These are phyloP conservation scores for Podotricha telesiphe DNA, from an alignment of 2,888 invertebrate species.

Conservation along the genomic window DNA sequence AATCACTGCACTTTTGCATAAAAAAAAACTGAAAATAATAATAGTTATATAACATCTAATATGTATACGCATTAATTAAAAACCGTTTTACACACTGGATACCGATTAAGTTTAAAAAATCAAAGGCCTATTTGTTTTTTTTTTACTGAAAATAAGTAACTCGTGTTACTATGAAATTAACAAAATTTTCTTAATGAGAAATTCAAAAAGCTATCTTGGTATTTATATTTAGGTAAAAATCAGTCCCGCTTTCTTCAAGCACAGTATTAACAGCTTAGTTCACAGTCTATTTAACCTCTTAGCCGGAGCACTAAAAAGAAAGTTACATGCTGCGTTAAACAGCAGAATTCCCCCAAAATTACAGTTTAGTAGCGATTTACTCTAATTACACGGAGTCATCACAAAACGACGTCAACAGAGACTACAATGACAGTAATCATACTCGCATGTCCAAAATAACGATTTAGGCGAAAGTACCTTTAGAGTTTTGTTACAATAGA, in stretches of 20 bases:
- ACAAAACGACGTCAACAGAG: conserved; percentile 65
- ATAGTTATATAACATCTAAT: too few species aligned
- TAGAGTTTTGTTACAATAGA: neutral
- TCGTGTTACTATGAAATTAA: neutral
- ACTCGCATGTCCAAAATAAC: conserved; percentile 60
- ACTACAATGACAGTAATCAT: conserved; percentile 60
- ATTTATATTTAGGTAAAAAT: conserved; percentile 22
- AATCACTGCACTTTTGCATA: too few species aligned
- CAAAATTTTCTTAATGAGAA: conserved; percentile 10
- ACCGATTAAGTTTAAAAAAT: neutral
- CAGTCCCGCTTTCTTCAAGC: conserved; percentile 46
- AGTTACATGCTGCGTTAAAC: conserved; percentile 75
- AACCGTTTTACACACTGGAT: too few species aligned
- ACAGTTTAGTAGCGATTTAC: conserved; percentile 75
- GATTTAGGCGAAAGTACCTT: conserved; percentile 57
- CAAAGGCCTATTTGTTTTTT: neutral
- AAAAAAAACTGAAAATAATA: too few species aligned
- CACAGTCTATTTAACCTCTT: conserved; percentile 78
- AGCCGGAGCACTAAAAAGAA: conserved; percentile 67
- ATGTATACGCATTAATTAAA: too few species aligned
- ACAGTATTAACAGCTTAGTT: conserved; percentile 52
- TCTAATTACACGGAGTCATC: conserved; percentile 75
- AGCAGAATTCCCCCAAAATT: conserved; percentile 73
- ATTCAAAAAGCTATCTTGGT: conserved; percentile 3
- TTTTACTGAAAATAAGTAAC: neutral